Base-by-base conservation (phyloP, 2,888 invertebrate genomes). In the Ochropleura plecta region DNA sequence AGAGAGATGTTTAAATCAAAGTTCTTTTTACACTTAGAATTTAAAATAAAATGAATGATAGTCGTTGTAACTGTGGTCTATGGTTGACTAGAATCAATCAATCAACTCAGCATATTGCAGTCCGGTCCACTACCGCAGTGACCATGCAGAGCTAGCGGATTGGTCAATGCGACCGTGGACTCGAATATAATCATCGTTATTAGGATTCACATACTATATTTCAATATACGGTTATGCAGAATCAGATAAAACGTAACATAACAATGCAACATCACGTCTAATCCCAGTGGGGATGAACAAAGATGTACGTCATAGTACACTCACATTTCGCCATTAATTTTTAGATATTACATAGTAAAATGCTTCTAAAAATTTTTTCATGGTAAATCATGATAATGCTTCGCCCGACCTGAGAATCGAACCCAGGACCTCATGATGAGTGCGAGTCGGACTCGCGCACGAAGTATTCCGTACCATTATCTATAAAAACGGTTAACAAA, bases 41-140 rank as follows among this genome's bases (percentile, higher is more conserved):
- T n/a, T 9, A 4, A 18, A 30, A 72, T 68, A 30, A 51, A 8
- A 8, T 20, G 16, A 73, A 60, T n/a, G 1, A 1, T 12, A 44
- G 20, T n/a, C n/a, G 20, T 46, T 68, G 42, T 55, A 69, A 20
- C 16, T 46, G 67, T 76, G 73, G 77, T 81, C 5, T 20, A 53
- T 51, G 59, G 14, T 30, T n/a, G 51, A 67, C 69, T 72, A 75
- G 67, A 72, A 68, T 70, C 83, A 73, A 72, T 75, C 82, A 82
- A 82, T 82, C 82, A 79, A 70, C 70, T 70, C 82, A 60, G 69
- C 63, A 79, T 82, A 79, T 82, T 82, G 75, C 69, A 74, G 51
- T 63, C 16, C 9, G 59, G 60, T 60, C 40, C 70, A 46, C 46
- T 70, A 70, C 72, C 79, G 63, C 83, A 82, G 63, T 42, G 63